Percentiles rank a stretch among this genome's conserved stretches.
phyloP scores from a whole-genome alignment of 2,797 vertebrate genomes.

The Sebastiscus tertius region DNA sequence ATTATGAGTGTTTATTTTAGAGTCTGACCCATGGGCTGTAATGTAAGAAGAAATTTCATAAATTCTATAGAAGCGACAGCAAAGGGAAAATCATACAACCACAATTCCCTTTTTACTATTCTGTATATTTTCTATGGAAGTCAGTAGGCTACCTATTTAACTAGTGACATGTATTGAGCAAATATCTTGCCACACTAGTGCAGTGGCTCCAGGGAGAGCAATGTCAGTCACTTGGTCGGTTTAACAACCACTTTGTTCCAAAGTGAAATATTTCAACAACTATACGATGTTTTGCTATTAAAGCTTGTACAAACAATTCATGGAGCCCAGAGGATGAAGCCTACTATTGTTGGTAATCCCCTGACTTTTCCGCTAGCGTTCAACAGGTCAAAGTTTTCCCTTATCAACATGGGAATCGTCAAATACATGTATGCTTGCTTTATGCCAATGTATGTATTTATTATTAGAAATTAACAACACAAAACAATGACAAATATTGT shows the following conservation, averaged over 20 bases:
- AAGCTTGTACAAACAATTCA: background rate
- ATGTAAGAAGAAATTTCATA: constrained; percentile 23
- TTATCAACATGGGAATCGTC: background rate
- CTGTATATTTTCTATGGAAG: background rate
- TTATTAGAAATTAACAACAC: too few relatives aligned
- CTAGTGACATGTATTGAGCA: background rate
- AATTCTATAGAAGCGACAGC: constrained; percentile 9
- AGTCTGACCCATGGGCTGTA: constrained; percentile 23
- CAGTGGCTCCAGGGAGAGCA: background rate
- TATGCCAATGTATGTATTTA: too few relatives aligned
- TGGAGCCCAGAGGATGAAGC: background rate
- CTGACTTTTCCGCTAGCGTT: background rate
- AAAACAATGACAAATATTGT: too few relatives aligned
- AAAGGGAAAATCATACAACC: constrained; percentile 7
- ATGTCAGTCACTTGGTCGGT: background rate
- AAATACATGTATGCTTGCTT: too few relatives aligned
- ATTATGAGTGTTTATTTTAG: constrained; percentile 32
- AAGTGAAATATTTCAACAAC: background rate
- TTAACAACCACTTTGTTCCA: background rate
- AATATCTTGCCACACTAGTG: background rate
- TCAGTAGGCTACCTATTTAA: background rate
- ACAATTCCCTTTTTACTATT: background rate
- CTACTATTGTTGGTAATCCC: background rate
- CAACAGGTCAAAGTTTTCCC: background rate
- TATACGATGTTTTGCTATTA: background rate